Base-by-base conservation (phyloP, 2,888 invertebrate species). In the Drosophila meridionalis region DNA sequence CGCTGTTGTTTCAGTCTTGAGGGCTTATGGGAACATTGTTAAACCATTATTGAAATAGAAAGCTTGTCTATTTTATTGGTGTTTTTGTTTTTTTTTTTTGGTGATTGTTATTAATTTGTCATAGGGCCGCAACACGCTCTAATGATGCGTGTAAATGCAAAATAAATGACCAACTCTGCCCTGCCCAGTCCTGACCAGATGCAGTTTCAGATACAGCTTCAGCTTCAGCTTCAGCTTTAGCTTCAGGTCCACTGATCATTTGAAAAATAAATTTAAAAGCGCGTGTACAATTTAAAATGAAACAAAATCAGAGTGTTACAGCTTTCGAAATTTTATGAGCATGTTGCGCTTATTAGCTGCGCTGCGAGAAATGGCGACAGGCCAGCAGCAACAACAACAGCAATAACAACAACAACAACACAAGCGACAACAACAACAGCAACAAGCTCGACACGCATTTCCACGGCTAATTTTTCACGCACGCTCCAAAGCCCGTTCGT, bases 351-450 rank as follows among this genome's bases (percentile, higher is more conserved):
- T 85, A 85, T 84, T 83, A 89, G 88, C 83, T 61, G 71, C 76
- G 66, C 72, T 68, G 78, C 90, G 87, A 90, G 90, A 89, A 85
- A 85, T 89, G 84, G 90, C 89, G 90, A 89, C 87, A 90, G 81
- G 78, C 82, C 81, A 77, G 30, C 48, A 45, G 20, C 45, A 74
- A 38, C 71, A 70, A 55, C 72, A 65, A 45, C 73, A 78, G 67
- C 68, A 73, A 32, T 69, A 72, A 69, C 71, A 76, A 53, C 64
- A 77, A 60, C 73, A 65, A 50, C 76, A 83, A 72, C 80, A 80
- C 67, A 68, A 73, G 65, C 66, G 73, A 68, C 53, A 61, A 74
- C 68, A 65, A 38, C 43, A 75, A 61, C 72, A 66, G 53, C 76
- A 82, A 73, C 80, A 80, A 69, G 56, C 73, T 66, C 82, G 61